Evolutionary conservation across 2,888 invertebrate species (phyloP).

Genomic region (Diadegma fenestrale): DNA sequence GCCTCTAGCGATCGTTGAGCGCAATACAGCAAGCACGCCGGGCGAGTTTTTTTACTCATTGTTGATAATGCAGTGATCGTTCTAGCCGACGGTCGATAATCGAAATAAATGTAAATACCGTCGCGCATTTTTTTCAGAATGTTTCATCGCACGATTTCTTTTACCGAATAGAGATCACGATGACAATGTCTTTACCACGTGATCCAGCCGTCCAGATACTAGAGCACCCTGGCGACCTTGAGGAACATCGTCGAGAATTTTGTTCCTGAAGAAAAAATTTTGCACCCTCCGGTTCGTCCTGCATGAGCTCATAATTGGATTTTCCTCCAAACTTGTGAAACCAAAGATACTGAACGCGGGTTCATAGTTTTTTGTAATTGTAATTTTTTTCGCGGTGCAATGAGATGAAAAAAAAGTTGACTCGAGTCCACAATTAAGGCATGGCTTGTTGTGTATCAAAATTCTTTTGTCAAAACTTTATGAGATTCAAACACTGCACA

Average conservation of each 20-base stretch:
- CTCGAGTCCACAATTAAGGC: too few relatives aligned
- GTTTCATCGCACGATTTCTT: neutral
- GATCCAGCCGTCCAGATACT: neutral
- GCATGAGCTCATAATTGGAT: too few relatives aligned
- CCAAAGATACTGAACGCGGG: too few relatives aligned
- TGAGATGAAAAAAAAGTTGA: too few relatives aligned
- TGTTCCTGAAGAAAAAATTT: neutral
- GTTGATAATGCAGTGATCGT: neutral
- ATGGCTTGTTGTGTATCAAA: too few relatives aligned
- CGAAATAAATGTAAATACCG: neutral
- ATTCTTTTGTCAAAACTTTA: too few relatives aligned
- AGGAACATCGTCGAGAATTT: neutral
- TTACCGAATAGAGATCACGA: neutral
- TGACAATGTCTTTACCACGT: neutral
- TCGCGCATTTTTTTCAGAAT: neutral
- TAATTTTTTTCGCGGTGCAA: too few relatives aligned
- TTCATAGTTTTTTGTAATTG: too few relatives aligned
- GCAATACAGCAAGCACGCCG: neutral
- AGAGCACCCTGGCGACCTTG: constrained; percentile 36
- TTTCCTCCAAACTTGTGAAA: too few relatives aligned
- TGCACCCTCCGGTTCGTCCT: neutral
- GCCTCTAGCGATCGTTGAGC: neutral
- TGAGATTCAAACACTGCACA: too few relatives aligned
- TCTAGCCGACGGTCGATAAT: neutral
- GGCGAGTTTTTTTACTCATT: neutral